phyloP scores from a whole-genome alignment of 2,113 vertebrate species.

The Mesocricetus auratus region DNA sequence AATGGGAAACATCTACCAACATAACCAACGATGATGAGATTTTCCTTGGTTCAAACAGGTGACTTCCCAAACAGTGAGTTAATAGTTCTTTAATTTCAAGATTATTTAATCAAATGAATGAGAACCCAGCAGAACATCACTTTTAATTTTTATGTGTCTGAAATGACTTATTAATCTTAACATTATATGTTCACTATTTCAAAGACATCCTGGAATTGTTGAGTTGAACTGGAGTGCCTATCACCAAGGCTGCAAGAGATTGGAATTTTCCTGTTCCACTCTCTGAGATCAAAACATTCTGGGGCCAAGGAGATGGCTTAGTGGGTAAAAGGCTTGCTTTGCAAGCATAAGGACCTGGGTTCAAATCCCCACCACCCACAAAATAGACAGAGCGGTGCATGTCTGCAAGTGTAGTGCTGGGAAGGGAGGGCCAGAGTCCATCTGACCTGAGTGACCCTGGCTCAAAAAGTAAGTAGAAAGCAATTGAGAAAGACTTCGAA shows the following conservation, averaged over 20 bases:
- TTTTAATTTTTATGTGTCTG: conserved; percentile 26
- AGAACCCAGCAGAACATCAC: neutral
- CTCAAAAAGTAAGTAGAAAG: neutral
- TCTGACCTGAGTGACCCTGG: too few species aligned
- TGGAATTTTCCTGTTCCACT: neutral
- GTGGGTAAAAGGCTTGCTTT: neutral
- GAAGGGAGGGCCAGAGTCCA: neutral
- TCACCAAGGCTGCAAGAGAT: neutral
- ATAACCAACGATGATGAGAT: neutral
- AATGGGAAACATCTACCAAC: neutral
- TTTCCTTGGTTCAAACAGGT: neutral
- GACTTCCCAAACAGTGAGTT: neutral
- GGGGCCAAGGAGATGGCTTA: neutral
- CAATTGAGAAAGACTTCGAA: neutral
- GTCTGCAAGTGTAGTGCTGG: neutral
- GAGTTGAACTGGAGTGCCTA: neutral
- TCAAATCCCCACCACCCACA: neutral
- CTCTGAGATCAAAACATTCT: neutral
- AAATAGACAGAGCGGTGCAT: neutral
- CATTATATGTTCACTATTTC: neutral
- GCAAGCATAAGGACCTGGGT: neutral
- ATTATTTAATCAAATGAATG: conserved; percentile 48
- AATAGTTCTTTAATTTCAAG: conserved; percentile 22
- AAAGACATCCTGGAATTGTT: neutral
- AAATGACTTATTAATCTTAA: neutral